Evolutionary conservation across 2,888 invertebrate genomes (phyloP), one percentile per base, ranked within the genome.

Genomic region (Anticlea derivata): DNA sequence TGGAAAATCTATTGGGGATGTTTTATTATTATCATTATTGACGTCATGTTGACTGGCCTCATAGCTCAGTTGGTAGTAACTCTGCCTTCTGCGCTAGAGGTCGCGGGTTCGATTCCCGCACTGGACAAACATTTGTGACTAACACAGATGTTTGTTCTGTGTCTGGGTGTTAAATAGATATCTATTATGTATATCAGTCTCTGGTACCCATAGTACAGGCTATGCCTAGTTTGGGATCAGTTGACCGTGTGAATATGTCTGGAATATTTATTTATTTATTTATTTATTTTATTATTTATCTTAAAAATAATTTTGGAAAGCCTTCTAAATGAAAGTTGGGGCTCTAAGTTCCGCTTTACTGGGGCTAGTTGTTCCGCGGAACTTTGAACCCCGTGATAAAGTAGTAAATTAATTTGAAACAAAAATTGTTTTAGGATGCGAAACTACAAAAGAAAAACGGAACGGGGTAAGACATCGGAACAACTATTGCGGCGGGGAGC

Each of bases 1-100:
- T 37, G n/a, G 23, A 24, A 24, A 37, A 37, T 0, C 35, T 23
- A 12, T 24, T 23, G 5, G 12, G 7, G 3, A 24, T 37, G 24
- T 37, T 37, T 33, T 37, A 24, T 24, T 24, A 37, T 7, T 23
- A 7, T 24, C 12, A 24, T 37, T 37, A 37, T 37, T 37, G n/a
- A n/a, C n/a, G n/a, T n/a, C n/a, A n/a, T n/a, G n/a, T n/a, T n/a
- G n/a, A n/a, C n/a, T n/a, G n/a, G n/a, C n/a, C n/a, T n/a, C n/a
- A n/a, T n/a, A n/a, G n/a, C n/a, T n/a, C n/a, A n/a, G n/a, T n/a
- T n/a, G n/a, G n/a, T n/a, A n/a, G n/a, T n/a, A n/a, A n/a, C n/a
- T n/a, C n/a, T n/a, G n/a, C n/a, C n/a, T n/a, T n/a, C n/a, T n/a
- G n/a, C n/a, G n/a, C n/a, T n/a, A n/a, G n/a, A n/a, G n/a, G n/a